phyloP scores from a whole-genome alignment of 2,797 vertebrate species.

The Pitangus sulphuratus region DNA sequence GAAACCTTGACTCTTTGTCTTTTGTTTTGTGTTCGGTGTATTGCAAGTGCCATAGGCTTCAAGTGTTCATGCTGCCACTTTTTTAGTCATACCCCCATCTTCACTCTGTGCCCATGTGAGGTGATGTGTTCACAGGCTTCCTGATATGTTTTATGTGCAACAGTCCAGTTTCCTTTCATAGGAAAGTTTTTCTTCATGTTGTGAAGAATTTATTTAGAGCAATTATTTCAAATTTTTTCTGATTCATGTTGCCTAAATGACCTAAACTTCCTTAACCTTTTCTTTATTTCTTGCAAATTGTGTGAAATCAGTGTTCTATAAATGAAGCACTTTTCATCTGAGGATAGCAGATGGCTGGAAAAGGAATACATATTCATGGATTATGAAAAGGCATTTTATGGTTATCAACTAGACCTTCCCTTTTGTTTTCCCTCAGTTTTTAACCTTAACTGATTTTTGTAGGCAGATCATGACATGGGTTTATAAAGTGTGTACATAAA shows the following conservation, averaged over 20 bases:
- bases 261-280: not conserved
- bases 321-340: not conserved
- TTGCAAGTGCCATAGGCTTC: not conserved
- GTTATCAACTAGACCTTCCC: not conserved
- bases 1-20: not conserved
- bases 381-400: not conserved
- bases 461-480: not conserved
- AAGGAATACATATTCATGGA: not conserved
- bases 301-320: not conserved
- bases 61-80: not conserved
- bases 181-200: not conserved
- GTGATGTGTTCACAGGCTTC: not conserved
- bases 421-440: rapidly evolving
- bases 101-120: not conserved
- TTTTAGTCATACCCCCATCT: not conserved
- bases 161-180: not conserved
- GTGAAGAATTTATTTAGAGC: not conserved
- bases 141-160: not conserved
- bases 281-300: not conserved
- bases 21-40: not conserved
- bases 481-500: not conserved
- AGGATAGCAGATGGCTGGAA: not conserved
- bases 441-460: not conserved
- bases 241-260: not conserved
- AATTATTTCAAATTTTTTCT: not conserved